Evolutionary conservation across 2,797 vertebrate genomes (phyloP).

Genomic region (Melanotaenia boesemani): DNA sequence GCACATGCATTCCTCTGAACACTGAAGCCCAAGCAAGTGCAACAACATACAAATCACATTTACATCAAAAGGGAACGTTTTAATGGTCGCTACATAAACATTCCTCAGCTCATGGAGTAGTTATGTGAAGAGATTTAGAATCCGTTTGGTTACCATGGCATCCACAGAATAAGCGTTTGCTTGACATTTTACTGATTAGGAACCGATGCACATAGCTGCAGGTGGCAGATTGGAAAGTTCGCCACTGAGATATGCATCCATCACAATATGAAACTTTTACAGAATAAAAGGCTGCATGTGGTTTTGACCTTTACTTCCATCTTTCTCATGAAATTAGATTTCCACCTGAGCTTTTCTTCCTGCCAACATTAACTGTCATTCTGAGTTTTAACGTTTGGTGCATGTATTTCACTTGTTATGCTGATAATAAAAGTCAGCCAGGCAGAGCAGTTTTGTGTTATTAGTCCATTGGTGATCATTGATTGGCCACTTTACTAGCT

Average conservation of each 20-base stretch:
- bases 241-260: background rate
- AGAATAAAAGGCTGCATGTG: background rate
- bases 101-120: background rate
- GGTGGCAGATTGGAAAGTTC: background rate
- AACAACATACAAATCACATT: background rate
- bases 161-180: background rate
- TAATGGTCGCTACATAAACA: background rate
- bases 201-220: background rate
- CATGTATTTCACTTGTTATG: background rate
- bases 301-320: background rate
- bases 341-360: background rate
- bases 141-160: background rate
- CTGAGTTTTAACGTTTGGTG: background rate
- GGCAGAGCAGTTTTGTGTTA: no score
- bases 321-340: background rate
- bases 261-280: background rate
- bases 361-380: background rate
- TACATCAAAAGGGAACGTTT: background rate
- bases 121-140: background rate
- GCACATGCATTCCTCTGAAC: background rate
- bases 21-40: background rate
- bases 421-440: background rate
- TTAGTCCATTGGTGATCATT: background rate
- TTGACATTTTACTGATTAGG: background rate
- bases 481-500: no score